Evolutionary conservation across 2,797 vertebrate species (phyloP).

Genomic region (Kryptopterus vitreolus): DNA sequence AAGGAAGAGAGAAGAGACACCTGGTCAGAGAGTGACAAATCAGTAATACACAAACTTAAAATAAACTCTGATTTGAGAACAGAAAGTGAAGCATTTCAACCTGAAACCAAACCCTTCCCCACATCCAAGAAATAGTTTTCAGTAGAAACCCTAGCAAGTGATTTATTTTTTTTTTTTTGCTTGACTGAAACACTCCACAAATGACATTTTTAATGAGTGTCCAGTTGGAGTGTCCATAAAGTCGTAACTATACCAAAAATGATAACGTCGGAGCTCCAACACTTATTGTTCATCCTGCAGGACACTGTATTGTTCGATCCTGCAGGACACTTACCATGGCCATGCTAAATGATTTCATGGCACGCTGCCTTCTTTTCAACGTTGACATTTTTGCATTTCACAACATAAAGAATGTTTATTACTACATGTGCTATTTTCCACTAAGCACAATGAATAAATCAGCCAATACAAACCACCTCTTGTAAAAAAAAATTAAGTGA

Average conservation of each 20-base stretch:
- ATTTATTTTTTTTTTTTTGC: too few species aligned
- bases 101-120: background rate
- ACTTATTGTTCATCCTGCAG: background rate
- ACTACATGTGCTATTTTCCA: slow-evolving; percentile 2
- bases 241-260: background rate
- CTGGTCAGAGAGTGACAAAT: slow-evolving; percentile 96
- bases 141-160: too few species aligned
- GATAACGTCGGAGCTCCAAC: background rate
- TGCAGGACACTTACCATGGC: slow-evolving; percentile 12
- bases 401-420: slow-evolving; percentile 4
- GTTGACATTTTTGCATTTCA: slow-evolving; percentile 7
- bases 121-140: slow-evolving; percentile 5
- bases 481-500: background rate
- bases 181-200: background rate
- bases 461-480: background rate
- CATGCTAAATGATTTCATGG: slow-evolving; percentile 12
- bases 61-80: slow-evolving; percentile 23
- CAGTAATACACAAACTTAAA: slow-evolving; percentile 77
- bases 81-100: slow-evolving; percentile 11
- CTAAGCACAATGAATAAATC: slow-evolving; percentile 5
- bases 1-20: slow-evolving; percentile 98
- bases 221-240: background rate
- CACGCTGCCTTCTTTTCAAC: background rate
- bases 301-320: background rate
- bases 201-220: background rate